These are phyloP conservation scores for Glyphotaelius pellucidus DNA, from an alignment of 2,888 invertebrate genomes.

Conservation along the genomic window DNA sequence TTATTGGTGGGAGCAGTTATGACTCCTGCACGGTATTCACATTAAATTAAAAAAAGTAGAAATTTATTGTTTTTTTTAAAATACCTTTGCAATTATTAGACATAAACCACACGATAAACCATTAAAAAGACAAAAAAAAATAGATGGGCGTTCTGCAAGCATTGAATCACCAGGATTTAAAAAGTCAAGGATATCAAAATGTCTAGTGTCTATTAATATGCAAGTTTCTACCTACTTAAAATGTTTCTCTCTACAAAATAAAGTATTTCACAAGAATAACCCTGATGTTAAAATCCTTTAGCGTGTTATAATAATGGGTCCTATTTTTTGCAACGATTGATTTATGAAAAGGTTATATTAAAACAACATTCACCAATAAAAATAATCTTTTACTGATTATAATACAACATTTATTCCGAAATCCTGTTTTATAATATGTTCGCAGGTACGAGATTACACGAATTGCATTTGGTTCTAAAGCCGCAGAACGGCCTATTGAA, in stretches of 20 bases:
- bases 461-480: background rate
- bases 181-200: background rate
- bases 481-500: background rate
- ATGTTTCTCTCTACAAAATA: background rate
- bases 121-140: background rate
- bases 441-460: background rate
- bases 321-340: background rate
- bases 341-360: background rate
- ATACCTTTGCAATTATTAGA: background rate
- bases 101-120: background rate
- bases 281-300: background rate
- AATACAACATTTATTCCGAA: background rate
- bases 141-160: background rate
- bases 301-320: background rate
- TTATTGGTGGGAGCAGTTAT: too few species aligned
- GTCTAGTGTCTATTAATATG: background rate
- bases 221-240: background rate
- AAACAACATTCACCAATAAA: background rate
- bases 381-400: background rate
- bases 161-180: background rate
- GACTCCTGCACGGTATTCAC: too few species aligned
- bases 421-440: background rate
- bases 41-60: too few species aligned
- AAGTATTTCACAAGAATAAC: slow-evolving; percentile 2
- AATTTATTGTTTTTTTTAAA: too few species aligned